Evolutionary conservation across 92 coral and sea anemone genomes (phyloP).

Genomic region (Porites lobata): DNA sequence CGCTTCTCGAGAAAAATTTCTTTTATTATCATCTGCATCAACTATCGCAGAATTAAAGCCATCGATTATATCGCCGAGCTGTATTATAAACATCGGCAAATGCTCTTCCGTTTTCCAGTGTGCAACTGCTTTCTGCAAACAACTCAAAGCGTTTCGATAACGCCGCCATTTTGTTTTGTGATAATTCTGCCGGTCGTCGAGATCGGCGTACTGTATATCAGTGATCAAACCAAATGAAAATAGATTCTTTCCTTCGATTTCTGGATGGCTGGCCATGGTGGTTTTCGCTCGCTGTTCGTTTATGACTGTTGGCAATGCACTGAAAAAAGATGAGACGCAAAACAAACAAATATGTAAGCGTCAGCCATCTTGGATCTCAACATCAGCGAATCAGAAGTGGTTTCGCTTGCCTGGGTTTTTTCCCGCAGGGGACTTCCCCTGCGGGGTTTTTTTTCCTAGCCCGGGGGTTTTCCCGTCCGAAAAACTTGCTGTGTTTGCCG

Average conservation of each 20-base stretch:
- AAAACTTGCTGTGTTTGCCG: too few relatives aligned
- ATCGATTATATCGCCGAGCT: slow-evolving; percentile 86
- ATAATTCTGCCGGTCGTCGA: slow-evolving; percentile 51
- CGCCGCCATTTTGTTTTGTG: slow-evolving; percentile 66
- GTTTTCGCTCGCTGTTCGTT: background rate
- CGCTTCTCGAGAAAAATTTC: slow-evolving; percentile 58
- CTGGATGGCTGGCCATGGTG: background rate
- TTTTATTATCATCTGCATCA: background rate
- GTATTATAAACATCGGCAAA: slow-evolving; percentile 64
- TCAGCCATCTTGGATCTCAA: background rate
- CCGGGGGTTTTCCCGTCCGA: too few relatives aligned
- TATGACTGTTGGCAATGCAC: background rate
- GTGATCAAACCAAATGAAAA: slow-evolving; percentile 79
- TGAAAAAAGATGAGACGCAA: background rate
- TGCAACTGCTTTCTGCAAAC: slow-evolving; percentile 59
- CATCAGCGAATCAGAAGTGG: background rate
- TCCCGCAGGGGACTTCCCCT: too few relatives aligned
- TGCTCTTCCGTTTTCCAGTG: slow-evolving; percentile 67
- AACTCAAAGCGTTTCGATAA: slow-evolving; percentile 64
- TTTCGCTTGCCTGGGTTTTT: too few relatives aligned
- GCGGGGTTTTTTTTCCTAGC: too few relatives aligned
- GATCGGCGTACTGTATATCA: slow-evolving; percentile 82
- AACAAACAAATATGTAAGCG: background rate
- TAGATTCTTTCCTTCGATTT: slow-evolving; percentile 4
- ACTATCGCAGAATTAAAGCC: slow-evolving; percentile 50